Conservation (phyloP, 2,113 vertebrate species). For the Tragelaphus scriptus region DNA sequence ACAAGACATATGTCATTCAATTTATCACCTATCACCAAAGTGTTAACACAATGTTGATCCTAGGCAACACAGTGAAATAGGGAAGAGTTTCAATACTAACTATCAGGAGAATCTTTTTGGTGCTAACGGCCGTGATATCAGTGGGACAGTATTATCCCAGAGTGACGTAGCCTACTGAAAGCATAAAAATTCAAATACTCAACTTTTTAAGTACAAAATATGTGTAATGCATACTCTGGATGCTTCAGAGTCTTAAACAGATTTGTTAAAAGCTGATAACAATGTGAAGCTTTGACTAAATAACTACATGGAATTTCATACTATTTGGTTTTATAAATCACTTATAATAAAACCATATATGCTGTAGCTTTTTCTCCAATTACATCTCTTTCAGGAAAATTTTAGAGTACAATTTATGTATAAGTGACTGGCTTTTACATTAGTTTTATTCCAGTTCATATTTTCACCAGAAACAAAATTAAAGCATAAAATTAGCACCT, state of each 20-base stretch:
- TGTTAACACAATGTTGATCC: not conserved
- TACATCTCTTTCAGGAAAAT: slow-evolving; percentile 18
- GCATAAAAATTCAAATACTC: not conserved
- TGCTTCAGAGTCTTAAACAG: not conserved
- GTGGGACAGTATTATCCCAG: not conserved
- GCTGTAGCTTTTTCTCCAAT: not conserved
- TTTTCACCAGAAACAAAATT: slow-evolving; percentile 8
- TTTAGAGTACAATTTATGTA: not conserved
- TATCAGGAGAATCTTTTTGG: not conserved
- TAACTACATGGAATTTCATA: not conserved
- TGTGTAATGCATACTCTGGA: not conserved
- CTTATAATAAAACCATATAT: not conserved
- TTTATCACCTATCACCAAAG: slow-evolving; percentile 67
- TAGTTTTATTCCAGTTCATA: slow-evolving; percentile 2
- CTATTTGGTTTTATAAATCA: not conserved
- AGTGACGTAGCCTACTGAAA: not conserved
- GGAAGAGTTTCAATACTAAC: not conserved
- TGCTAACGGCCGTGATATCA: not conserved
- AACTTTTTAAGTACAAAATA: not conserved
- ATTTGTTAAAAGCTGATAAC: slow-evolving; percentile 12
- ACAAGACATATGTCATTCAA: slow-evolving; percentile 80
- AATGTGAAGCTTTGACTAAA: not conserved
- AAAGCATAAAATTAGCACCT: slow-evolving; percentile 31
- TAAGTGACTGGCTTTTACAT: not conserved
- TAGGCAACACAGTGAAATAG: not conserved